These are phyloP conservation scores for Carduelis carduelis DNA, from an alignment of 2,797 vertebrate genomes.

Conservation along the genomic window DNA sequence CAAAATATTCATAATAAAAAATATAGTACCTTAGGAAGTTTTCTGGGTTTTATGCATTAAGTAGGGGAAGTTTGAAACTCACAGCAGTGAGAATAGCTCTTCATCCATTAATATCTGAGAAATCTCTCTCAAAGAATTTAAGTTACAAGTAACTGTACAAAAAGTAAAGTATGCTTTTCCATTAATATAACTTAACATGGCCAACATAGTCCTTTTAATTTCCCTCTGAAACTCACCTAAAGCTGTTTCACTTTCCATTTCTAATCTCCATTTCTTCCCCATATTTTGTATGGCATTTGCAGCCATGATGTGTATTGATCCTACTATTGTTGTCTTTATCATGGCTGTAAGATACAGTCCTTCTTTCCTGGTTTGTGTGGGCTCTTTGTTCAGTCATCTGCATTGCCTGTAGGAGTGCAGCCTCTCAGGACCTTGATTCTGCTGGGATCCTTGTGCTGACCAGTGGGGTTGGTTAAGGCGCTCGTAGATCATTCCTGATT, in stretches of 20 bases:
- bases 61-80: background rate
- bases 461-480: background rate
- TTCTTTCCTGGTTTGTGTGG: background rate
- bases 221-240: background rate
- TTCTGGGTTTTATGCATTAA: background rate
- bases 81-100: background rate
- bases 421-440: accelerated
- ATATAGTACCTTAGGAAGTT: background rate
- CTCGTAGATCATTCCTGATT: background rate
- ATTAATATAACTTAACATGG: background rate
- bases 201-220: background rate
- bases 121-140: background rate
- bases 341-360: background rate
- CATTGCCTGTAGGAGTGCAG: background rate
- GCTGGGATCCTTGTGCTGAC: background rate
- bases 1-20: constrained; percentile 27
- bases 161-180: background rate
- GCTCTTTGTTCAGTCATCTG: background rate
- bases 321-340: background rate
- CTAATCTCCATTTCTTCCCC: background rate
- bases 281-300: background rate
- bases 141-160: background rate
- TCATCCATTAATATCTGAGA: background rate
- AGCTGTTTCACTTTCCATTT: background rate
- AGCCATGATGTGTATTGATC: background rate